Base-by-base conservation (phyloP, 1,140 invertebrate genomes). In the Magallana gigas region DNA sequence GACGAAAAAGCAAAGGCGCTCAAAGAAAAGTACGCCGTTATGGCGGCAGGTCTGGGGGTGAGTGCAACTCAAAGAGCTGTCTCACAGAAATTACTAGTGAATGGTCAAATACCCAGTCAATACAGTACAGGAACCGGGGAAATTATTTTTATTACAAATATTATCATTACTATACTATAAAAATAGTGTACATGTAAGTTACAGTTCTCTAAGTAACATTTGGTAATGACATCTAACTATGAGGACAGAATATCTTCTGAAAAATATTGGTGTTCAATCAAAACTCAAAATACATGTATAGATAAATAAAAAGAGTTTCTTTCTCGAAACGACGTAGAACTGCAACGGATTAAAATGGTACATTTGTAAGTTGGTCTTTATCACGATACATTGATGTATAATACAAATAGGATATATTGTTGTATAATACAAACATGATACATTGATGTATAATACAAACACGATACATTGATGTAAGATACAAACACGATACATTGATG, bases 21-120 rank as follows among this genome's bases (percentile, higher is more conserved):
- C 8, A 29, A 76, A 36, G 23, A 76, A 76, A 76, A 76, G 12
- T 76, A 29, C 12, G 68, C 8, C 7, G 23, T 29, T 29, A 76
- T 76, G 23, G 68, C 68, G 11, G 68, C 68, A 12, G 23, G 68
- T 76, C 68, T 76, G 9, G 68, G 68, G 68, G 68, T 76, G 36
- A 48, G 36, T 48, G 36, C 36, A 76, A 76, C 12, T 23, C 12
- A 76, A 4, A 0, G 6, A n/a, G 60, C 8, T 64, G 16, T n/a
- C 60, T 64, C 0, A 48, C 36, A 48, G 36, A 5, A 48, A 48
- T 48, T 48, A 4, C 7, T 23, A 23, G 23, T 23, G 23, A n/a
- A 1, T 64, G 16, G 14, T 18, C 60, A 14, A n/a, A n/a, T 23
- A 23, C 0, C 23, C 23, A 23, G 23, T 4, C 60, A 64, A n/a